Conservation (phyloP, 2,797 vertebrate genomes). For the Tenualosa thibaudeaui region DNA sequence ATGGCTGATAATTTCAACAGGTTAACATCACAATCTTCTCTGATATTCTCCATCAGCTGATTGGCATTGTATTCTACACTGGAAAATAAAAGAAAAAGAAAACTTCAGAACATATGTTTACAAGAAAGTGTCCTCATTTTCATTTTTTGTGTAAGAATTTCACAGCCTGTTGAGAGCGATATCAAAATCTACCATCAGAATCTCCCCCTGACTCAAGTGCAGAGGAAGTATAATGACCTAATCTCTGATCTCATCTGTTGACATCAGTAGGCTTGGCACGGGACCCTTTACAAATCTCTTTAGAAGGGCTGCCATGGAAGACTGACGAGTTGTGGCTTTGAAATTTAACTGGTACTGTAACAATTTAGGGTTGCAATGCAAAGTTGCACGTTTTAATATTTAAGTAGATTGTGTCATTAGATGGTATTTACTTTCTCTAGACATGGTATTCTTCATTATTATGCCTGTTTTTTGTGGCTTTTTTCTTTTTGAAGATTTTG, state of each 20-base stretch:
- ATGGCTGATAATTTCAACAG: background rate
- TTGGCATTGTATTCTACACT: background rate
- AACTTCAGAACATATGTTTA: background rate
- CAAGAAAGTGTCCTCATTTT: background rate
- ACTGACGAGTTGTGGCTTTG: background rate
- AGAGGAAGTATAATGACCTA: background rate
- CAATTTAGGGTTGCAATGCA: background rate
- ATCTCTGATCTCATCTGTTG: background rate
- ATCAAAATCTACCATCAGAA: conserved; percentile 1
- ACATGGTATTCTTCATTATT: background rate
- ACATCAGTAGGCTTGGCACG: background rate
- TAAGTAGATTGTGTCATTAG: background rate
- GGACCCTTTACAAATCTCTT: background rate
- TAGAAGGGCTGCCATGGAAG: background rate
- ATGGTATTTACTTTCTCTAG: background rate
- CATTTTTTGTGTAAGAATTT: background rate
- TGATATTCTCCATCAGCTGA: background rate
- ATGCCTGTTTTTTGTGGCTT: background rate
- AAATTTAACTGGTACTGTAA: background rate
- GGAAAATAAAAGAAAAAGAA: background rate
- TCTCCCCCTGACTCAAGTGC: background rate
- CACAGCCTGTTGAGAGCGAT: background rate
- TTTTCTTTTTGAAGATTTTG: no score
- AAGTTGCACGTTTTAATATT: background rate
- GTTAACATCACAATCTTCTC: background rate